Conservation (phyloP, 30 jellyfish, hydroid and myxozoan genomes). For the Morbakka virulenta region DNA sequence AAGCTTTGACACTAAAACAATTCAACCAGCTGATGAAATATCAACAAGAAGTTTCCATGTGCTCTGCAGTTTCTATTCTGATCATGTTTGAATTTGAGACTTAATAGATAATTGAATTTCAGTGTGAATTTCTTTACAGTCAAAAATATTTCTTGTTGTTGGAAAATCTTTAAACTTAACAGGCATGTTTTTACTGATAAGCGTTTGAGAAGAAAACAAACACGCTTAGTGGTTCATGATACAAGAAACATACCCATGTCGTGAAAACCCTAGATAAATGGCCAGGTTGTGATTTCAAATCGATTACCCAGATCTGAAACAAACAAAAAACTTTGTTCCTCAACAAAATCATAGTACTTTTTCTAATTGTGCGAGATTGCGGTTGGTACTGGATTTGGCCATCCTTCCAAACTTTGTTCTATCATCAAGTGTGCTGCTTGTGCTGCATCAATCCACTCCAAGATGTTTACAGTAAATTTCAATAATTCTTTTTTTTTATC, state of each 20-base stretch:
- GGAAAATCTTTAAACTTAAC: constrained; percentile 24
- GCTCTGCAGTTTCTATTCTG: constrained; percentile 20
- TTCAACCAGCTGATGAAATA: constrained; percentile 18
- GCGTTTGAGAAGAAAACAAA: constrained; percentile 17
- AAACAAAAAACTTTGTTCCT: constrained; percentile 30
- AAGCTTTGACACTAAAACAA: constrained; percentile 20
- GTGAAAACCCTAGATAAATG: constrained; percentile 15
- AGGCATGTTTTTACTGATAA: constrained; percentile 3
- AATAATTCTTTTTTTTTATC: no score
- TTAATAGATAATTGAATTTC: constrained; percentile 34
- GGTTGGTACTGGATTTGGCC: constrained; percentile 29
- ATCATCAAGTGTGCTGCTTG: no score
- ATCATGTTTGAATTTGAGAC: constrained; percentile 34
- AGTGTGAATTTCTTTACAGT: constrained; percentile 44
- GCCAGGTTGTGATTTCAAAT: constrained; percentile 31
- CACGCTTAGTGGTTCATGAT: constrained; percentile 18
- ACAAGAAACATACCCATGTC: constrained; percentile 23
- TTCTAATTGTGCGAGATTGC: constrained; percentile 25
- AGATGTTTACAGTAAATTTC: no score
- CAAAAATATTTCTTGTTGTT: constrained; percentile 39
- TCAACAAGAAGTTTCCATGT: constrained; percentile 50
- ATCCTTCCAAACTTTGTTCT: no score
- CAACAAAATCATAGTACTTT: constrained; percentile 27
- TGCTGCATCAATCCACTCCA: no score
- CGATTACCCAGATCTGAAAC: constrained; percentile 3